Base-by-base conservation (phyloP, 2,797 vertebrate genomes). In the Anguilla anguilla region DNA sequence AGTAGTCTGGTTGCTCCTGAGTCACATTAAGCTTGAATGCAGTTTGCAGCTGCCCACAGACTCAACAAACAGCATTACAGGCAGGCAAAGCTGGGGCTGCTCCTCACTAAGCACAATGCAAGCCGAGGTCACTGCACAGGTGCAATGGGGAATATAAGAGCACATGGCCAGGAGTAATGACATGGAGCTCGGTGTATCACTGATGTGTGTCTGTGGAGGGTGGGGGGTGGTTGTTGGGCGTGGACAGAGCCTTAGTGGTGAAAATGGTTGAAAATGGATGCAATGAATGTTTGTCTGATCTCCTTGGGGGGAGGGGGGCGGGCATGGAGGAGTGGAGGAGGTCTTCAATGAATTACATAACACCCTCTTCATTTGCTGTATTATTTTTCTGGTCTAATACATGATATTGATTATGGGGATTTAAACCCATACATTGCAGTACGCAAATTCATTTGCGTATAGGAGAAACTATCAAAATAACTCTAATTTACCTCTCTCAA, bases 1-100 rank as follows among this genome's bases (percentile, higher is more conserved):
- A 98, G 97, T 97, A 96, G 96, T 96, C 95, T 97, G 96, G 95
- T 96, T 97, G 95, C 93, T 95, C 94, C 85, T 95, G 95, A 92
- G 86, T 88, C 59, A 86, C 67, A 59, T 61, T 72, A 39, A 28
- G 15, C 61, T 91, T 89, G 85, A 89, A 84, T 91, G 90, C 88
- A 89, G 90, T 94, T 95, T 95, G 94, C 94, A 89, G 85, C 92
- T 94, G 94, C 94, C 89, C 51, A 84, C 82, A 93, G 90, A 93
- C 86, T 92, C 88, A 92, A 86, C 64, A 84, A 94, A 92, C 92
- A 22, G 74, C 87, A 91, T 89, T 89, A 95, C 93, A 95, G 90
- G 94, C 93, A 94, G 82, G 88, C 95, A 95, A 96, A 95, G 95
- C 95, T 94, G 87, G 96, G 94, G 95, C 93, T 94, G 64, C 69